Base-by-base conservation (phyloP, 2,797 vertebrate species). In the Esox masquinongy region DNA sequence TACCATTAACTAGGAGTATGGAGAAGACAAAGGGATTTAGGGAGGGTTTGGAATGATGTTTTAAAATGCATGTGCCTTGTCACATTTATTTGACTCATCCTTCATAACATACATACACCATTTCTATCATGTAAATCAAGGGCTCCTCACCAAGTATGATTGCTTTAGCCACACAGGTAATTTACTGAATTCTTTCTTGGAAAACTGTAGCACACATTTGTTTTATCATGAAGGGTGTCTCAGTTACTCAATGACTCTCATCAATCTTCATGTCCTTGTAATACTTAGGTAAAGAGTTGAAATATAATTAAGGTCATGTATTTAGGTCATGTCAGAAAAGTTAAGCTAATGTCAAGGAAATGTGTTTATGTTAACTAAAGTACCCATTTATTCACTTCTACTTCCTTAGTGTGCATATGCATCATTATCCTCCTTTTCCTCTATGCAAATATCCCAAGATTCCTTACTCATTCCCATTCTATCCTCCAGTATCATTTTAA, bases 401-500 rank as follows among this genome's bases (percentile, higher is more conserved):
- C 36, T 75, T 80, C 73, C 4, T 74, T 51, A 24, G 75, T 67
- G 75, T 76, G 79, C 50, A 47, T 82, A 71, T 78, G 77, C 77
- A 82, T 79, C 78, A 73, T 83, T 82, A 82, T 86, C 84, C 79
- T 82, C 56, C 80, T 80, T 80, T 85, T 89, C 74, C 87, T 85
- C 82, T 80, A 70, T 74, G 73, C 72, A 72, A 34, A 72, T 80
- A 87, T 80, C 81, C 59, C 70, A 66, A 59, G n/a, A 59, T 51
- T 81, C 87, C 15, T 34, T 39, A 11, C 11, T 89, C 85, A 87
- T 84, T 80, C 85, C 81, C 87, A 85, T 85, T 86, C 82, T 91
- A 19, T 85, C 77, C 79, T 78, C 79, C 83, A 91, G 91, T 90
- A 89, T 90, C 89, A 88, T 88, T 88, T 82, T 87, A 89, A 92